Conservation (phyloP, 2,888 invertebrate species). For the Cybosia mesomella region DNA sequence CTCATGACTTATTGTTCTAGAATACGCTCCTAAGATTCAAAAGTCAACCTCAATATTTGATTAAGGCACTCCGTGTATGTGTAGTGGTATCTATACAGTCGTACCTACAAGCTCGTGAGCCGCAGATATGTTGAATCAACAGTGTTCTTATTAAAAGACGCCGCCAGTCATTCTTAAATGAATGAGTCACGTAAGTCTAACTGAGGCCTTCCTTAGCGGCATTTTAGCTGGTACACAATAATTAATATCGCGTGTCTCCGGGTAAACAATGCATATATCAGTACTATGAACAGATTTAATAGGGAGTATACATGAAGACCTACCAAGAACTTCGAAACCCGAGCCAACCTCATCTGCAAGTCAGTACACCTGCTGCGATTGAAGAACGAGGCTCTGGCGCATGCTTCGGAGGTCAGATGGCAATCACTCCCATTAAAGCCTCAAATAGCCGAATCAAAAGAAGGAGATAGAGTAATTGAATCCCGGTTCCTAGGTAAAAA, state of each 20-base stretch:
- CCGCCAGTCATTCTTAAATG: constrained; percentile 42
- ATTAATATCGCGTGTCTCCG: constrained; percentile 29
- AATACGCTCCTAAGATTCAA: not conserved
- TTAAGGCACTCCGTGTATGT: not conserved
- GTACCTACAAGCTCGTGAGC: constrained; percentile 10
- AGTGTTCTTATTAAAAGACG: constrained; percentile 38
- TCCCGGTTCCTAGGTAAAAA: too few relatives aligned
- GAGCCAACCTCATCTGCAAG: too few relatives aligned
- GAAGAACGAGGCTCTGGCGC: too few relatives aligned
- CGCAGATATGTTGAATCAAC: constrained; percentile 27
- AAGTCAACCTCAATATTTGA: constrained; percentile 1
- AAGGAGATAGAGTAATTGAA: too few relatives aligned
- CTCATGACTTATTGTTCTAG: too few relatives aligned
- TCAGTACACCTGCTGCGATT: too few relatives aligned
- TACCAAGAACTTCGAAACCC: too few relatives aligned
- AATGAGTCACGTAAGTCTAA: constrained; percentile 45
- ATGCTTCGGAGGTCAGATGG: too few relatives aligned
- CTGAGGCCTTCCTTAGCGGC: constrained; percentile 24
- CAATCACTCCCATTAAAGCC: too few relatives aligned
- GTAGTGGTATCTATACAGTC: not conserved
- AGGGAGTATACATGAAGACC: too few relatives aligned
- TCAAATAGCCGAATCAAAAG: too few relatives aligned
- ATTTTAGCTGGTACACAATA: constrained; percentile 26
- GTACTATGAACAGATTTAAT: not conserved
- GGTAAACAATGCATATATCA: not conserved